Conservation (phyloP, 2,113 vertebrate species). For the Clarias macrocephalus region DNA sequence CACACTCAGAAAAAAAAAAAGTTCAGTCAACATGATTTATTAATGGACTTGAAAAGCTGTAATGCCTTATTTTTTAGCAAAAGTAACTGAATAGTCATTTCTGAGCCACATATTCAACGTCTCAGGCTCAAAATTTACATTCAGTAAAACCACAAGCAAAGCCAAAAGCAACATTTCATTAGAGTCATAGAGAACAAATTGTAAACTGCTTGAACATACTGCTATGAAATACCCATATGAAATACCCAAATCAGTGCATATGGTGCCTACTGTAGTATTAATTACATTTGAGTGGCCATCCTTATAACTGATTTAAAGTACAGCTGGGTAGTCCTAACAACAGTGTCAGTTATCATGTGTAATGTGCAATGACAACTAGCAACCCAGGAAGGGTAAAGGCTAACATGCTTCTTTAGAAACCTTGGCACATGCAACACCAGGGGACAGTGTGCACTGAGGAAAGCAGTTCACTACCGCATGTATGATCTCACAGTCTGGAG, state of each 20-base stretch:
- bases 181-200: background rate
- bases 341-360: background rate
- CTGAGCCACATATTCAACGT: background rate
- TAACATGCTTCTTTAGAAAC: too few relatives aligned
- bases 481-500: too few relatives aligned
- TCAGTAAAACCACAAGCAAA: too few relatives aligned
- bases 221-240: background rate
- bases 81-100: background rate
- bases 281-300: background rate
- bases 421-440: too few relatives aligned
- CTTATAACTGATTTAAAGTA: background rate
- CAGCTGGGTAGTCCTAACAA: background rate
- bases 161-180: too few relatives aligned
- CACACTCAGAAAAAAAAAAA: too few relatives aligned
- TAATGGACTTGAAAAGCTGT: too few relatives aligned
- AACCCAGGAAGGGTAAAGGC: background rate
- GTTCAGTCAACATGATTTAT: too few relatives aligned
- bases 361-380: background rate
- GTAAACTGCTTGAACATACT: background rate
- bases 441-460: background rate
- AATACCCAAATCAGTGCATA: background rate
- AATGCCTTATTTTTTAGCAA: background rate
- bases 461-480: background rate
- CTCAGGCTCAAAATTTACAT: background rate
- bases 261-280: background rate